phyloP scores from a whole-genome alignment of 2,888 invertebrate genomes.

The Lycocerus yunnanus region DNA sequence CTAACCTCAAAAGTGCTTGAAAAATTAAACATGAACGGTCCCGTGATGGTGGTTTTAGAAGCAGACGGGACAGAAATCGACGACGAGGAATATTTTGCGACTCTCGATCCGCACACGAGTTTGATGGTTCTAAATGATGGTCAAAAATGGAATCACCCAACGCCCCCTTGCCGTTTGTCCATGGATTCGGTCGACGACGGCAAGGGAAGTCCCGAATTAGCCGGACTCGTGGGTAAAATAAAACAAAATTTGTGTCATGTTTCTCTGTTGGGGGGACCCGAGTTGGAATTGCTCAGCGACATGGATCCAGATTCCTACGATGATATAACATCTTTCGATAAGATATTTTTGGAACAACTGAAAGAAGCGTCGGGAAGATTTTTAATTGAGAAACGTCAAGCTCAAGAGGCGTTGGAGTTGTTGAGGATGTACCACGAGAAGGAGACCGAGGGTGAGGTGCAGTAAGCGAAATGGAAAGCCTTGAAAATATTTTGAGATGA shows the following conservation, averaged over 20 bases:
- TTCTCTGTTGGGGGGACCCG: constrained; percentile 81
- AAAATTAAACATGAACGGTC: constrained; percentile 68
- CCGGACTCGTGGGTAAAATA: constrained; percentile 75
- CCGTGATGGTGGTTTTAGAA: constrained; percentile 83
- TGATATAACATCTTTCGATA: constrained; percentile 75
- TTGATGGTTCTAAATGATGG: constrained; percentile 79
- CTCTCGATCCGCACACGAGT: constrained; percentile 84
- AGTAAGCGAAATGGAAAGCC: constrained; percentile 18
- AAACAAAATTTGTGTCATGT: constrained; percentile 84
- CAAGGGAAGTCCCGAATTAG: constrained; percentile 65
- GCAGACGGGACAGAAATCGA: constrained; percentile 94
- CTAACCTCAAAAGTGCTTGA: constrained; percentile 75
- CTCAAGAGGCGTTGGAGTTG: constrained; percentile 85
- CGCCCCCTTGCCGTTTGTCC: constrained; percentile 67
- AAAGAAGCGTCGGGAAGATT: constrained; percentile 84
- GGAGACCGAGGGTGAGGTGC: constrained; percentile 37
- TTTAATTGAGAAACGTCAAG: constrained; percentile 81
- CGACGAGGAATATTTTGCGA: constrained; percentile 93
- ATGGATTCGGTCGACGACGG: constrained; percentile 64
- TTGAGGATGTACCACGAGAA: constrained; percentile 71
- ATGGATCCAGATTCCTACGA: constrained; percentile 89
- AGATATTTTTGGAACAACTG: constrained; percentile 76
- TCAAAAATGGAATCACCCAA: constrained; percentile 74
- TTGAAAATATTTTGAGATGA: constrained; percentile 7
- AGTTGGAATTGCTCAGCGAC: constrained; percentile 82